These are phyloP conservation scores for Rhyacophila evoluta DNA, from an alignment of 2,888 invertebrate genomes.

Conservation along the genomic window DNA sequence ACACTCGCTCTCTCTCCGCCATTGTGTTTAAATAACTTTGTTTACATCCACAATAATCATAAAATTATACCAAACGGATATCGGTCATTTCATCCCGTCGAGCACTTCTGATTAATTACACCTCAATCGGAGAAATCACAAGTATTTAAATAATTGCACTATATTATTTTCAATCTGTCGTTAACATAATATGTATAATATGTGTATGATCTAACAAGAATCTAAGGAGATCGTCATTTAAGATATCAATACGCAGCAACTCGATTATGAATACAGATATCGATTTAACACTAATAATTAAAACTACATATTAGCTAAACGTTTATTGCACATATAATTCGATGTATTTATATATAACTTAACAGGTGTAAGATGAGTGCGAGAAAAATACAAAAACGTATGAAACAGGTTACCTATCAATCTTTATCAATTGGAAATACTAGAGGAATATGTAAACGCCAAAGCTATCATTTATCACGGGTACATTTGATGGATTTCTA, in stretches of 20 bases:
- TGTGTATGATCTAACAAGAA: constrained; percentile 8
- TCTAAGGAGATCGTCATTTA: background rate
- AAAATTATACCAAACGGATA: constrained; percentile 13
- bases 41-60: constrained; percentile 27
- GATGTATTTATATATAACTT: background rate
- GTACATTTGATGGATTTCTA: background rate
- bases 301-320: background rate
- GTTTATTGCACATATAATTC: constrained; percentile 10
- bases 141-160: background rate
- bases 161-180: background rate
- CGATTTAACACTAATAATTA: background rate
- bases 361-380: background rate
- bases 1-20: constrained; percentile 71
- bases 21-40: constrained; percentile 58
- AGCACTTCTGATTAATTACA: background rate
- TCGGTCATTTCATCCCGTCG: background rate
- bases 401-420: background rate
- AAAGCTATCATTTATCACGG: background rate
- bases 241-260: background rate
- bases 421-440: background rate
- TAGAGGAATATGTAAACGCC: background rate
- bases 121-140: background rate
- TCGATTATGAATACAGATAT: background rate
- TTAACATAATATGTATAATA: background rate
- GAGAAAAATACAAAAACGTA: constrained; percentile 13